Evolutionary conservation across 1,140 invertebrate species (phyloP).

Genomic region (Sminthurides bifidus): DNA sequence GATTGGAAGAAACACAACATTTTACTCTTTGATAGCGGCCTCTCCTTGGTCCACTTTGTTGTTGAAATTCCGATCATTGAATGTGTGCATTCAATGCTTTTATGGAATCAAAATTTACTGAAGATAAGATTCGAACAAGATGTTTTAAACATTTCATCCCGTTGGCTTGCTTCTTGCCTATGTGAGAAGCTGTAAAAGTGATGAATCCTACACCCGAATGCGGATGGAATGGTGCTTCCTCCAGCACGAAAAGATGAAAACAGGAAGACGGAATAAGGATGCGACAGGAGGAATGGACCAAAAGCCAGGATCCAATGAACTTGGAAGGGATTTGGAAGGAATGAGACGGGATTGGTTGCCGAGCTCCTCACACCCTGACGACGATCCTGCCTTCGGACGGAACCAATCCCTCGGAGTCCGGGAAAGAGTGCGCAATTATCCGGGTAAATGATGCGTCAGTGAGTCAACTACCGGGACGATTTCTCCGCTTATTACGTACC

Average conservation of each 20-base stretch:
- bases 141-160: conserved; percentile 1
- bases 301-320: conserved; percentile 12
- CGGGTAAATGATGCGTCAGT: conserved; percentile 31
- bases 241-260: too few relatives aligned
- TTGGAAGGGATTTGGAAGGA: not conserved
- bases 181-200: not conserved
- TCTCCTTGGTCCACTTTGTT: not conserved
- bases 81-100: too few relatives aligned
- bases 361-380: conserved; percentile 21
- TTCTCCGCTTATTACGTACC: too few relatives aligned
- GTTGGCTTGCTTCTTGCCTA: not conserved
- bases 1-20: too few relatives aligned
- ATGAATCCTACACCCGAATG: not conserved
- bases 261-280: not conserved
- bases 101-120: conserved; percentile 3
- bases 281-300: conserved; percentile 22
- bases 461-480: too few relatives aligned
- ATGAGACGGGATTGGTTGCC: conserved; percentile 23
- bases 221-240: too few relatives aligned
- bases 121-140: conserved; percentile 1
- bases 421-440: conserved; percentile 29
- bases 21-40: too few relatives aligned
- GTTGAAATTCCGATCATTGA: conserved; percentile 6
- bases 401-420: conserved; percentile 20
- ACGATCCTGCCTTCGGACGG: conserved; percentile 17